Conservation (phyloP, 2,797 vertebrate genomes). For the Pseudochirops corinnae region DNA sequence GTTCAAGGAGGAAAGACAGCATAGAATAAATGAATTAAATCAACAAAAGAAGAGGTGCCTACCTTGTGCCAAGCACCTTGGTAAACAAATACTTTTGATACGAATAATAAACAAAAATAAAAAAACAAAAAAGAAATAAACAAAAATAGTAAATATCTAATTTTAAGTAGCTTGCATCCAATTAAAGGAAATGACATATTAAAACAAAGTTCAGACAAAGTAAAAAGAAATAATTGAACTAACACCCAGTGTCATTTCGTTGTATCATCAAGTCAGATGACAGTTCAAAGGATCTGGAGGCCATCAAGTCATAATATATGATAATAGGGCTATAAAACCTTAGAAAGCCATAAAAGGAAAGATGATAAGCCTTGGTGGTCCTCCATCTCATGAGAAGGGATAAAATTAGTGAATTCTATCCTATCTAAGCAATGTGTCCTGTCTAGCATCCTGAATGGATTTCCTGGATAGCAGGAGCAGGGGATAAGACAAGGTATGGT, state of each 20-base stretch:
- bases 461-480: not conserved
- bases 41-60: not conserved
- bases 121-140: not conserved
- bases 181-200: not conserved
- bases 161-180: not conserved
- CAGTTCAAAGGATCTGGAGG: not conserved
- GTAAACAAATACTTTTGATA: not conserved
- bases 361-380: accelerated
- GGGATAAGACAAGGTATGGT: not conserved
- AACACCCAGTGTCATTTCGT: not conserved
- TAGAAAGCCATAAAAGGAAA: not conserved
- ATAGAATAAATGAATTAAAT: not conserved
- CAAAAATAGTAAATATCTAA: not conserved
- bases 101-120: not conserved
- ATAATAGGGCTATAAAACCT: not conserved
- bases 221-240: not conserved
- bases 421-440: not conserved
- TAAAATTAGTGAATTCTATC: not conserved
- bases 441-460: not conserved
- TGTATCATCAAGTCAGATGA: not conserved
- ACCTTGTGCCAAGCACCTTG: not conserved
- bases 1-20: not conserved
- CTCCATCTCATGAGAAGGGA: not conserved
- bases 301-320: not conserved
- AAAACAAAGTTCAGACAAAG: not conserved